Evolutionary conservation across 2,888 invertebrate species (phyloP), one percentile per base, ranked within the genome.

Genomic region (Sinopyrophorus schimmeli): DNA sequence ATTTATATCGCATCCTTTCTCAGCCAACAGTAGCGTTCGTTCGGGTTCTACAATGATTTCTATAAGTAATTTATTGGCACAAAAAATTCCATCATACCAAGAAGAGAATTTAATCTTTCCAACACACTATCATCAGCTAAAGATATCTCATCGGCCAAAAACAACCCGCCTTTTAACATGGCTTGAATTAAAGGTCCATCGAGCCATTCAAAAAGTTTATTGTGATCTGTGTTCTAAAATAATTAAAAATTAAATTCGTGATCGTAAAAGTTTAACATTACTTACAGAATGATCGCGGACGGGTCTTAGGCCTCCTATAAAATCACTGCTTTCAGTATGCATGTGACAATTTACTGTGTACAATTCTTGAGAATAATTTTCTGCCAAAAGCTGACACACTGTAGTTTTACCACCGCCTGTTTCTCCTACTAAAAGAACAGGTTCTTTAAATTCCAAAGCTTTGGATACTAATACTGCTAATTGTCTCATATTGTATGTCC

Each of bases 401-500:
- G 96, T 96, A 0, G 98, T 98, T 77, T 98, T 98, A 0, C 98
- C 98, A 67, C 96, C 93, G 0, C 96, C 99, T 1, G 99, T 99
- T 68, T 97, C 96, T 5, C 99, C 99, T 1, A 99, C 94, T 26
- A 99, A 75, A 30, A 99, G 74, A 1, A 97, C 89, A 0, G 99
- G 98, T 71, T 99, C 99, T 60, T 89, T 82, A 65, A 93, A 98
- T 57, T 86, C 81, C 59, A 94, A 80, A 0, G 96, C 91, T 74
- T 96, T 92, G 1, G 83, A 84, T 1, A 87, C 84, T 9, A 89
- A 69, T 9, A 89, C 84, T 0, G 87, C 89, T 69, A 89, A 78
- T 62, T 87, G 77, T 38, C 93, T 80, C 89, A 97, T 90, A 64
- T 90, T 91, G 58, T 81, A 85, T 0, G 99, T 99, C 94, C 97